These are phyloP conservation scores for Mesitornis unicolor DNA, from an alignment of 2,113 vertebrate species.

Conservation along the genomic window DNA sequence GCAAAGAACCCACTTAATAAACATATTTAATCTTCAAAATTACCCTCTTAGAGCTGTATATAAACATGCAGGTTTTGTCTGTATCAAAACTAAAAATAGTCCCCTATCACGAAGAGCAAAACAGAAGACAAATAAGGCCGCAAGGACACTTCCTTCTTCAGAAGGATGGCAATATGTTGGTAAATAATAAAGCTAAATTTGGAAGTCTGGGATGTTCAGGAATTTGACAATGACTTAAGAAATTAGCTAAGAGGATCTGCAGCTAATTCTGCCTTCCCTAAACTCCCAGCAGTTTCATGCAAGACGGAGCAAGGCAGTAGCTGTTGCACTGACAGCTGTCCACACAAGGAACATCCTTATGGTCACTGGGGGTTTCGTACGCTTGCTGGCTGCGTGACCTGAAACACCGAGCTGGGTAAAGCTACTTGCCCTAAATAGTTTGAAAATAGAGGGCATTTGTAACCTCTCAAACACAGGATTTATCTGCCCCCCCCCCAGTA, in stretches of 20 bases:
- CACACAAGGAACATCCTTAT: fast-evolving
- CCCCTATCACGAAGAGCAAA: neutral
- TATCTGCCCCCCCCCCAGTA: neutral
- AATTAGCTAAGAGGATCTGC: neutral
- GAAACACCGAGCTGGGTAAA: neutral
- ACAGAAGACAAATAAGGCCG: neutral
- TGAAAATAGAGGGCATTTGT: neutral
- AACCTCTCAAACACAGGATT: neutral
- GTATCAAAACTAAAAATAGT: neutral
- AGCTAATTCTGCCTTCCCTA: neutral
- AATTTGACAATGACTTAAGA: neutral
- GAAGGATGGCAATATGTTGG: neutral
- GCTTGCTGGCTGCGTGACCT: neutral
- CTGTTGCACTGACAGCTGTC: neutral
- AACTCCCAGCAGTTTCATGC: neutral
- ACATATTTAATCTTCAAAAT: neutral
- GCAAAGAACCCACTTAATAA: neutral
- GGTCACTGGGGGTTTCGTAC: fast-evolving
- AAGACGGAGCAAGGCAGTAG: fast-evolving
- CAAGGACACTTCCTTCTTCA: neutral
- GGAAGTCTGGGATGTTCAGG: neutral
- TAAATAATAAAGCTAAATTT: neutral
- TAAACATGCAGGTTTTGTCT: neutral
- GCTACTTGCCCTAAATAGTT: neutral
- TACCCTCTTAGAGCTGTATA: neutral